phyloP scores from a whole-genome alignment of 1,140 invertebrate genomes.

The Drosophila rhopaloa region DNA sequence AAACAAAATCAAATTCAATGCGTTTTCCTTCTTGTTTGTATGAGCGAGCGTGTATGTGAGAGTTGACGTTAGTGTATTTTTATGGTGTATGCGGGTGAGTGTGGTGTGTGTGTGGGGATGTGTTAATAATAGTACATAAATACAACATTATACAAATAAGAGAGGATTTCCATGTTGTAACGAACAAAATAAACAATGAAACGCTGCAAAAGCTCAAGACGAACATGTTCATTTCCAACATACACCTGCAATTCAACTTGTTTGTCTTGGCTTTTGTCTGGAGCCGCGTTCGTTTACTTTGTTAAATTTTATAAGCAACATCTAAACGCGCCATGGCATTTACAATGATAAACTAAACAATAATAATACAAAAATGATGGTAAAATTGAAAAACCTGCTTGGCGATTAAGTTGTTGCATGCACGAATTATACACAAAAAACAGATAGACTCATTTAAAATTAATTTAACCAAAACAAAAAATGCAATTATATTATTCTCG shows the following conservation, averaged over 20 bases:
- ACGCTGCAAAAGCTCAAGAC: constrained; percentile 39
- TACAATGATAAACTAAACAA: constrained; percentile 60
- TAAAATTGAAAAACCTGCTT: constrained; percentile 34
- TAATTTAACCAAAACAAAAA: constrained; percentile 56
- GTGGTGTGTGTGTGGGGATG: constrained; percentile 9
- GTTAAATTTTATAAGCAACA: constrained; percentile 16
- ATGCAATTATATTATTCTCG: constrained; percentile 66
- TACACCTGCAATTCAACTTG: background rate
- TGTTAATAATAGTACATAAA: constrained; percentile 74
- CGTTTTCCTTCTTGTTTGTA: constrained; percentile 32
- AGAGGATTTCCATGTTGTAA: constrained; percentile 56
- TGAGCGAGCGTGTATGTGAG: constrained; percentile 28
- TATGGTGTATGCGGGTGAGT: constrained; percentile 23
- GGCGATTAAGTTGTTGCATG: constrained; percentile 52
- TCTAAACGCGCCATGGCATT: constrained; percentile 13
- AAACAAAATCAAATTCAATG: constrained; percentile 71
- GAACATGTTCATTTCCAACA: background rate
- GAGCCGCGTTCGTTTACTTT: constrained; percentile 10
- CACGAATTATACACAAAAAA: constrained; percentile 80
- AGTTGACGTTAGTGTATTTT: constrained; percentile 10
- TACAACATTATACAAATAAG: constrained; percentile 78
- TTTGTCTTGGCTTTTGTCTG: constrained; percentile 6
- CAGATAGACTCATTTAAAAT: constrained; percentile 54
- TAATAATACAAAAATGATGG: constrained; percentile 71
- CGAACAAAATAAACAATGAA: constrained; percentile 49